Evolutionary conservation across 2,113 vertebrate genomes (phyloP).

Genomic region (Pseudorectes ferrugineus): DNA sequence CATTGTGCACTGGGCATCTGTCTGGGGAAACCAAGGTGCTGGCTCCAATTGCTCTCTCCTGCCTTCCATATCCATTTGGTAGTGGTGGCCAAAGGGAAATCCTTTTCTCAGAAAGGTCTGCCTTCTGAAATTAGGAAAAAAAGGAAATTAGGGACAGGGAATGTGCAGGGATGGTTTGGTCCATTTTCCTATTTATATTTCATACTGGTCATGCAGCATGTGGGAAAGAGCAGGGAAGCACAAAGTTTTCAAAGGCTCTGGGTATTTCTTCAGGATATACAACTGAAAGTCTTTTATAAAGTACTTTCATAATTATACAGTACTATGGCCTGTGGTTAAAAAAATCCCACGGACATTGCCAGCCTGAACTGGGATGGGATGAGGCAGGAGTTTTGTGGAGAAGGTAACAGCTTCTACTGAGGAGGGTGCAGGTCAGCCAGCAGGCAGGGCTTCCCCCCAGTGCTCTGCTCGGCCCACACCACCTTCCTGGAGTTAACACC

Average conservation of each 20-base stretch:
- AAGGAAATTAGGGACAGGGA: not conserved
- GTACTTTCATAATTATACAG: not conserved
- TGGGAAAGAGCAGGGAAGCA: not conserved
- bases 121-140: not conserved
- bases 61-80: rapidly evolving
- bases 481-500: not conserved
- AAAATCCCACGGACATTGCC: not conserved
- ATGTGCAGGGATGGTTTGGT: not conserved
- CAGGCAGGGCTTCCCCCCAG: not conserved
- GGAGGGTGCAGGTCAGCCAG: not conserved
- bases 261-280: not conserved
- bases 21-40: not conserved
- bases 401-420: not conserved
- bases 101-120: not conserved
- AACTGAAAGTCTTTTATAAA: not conserved
- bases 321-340: not conserved
- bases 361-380: not conserved
- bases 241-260: not conserved
- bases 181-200: not conserved
- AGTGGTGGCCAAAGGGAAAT: not conserved
- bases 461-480: rapidly evolving
- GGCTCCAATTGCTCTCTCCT: rapidly evolving
- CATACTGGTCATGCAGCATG: rapidly evolving
- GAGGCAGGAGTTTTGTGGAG: not conserved
- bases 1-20: rapidly evolving